Base-by-base conservation (phyloP, 2,797 vertebrate species). In the Megaceryle alcyon region DNA sequence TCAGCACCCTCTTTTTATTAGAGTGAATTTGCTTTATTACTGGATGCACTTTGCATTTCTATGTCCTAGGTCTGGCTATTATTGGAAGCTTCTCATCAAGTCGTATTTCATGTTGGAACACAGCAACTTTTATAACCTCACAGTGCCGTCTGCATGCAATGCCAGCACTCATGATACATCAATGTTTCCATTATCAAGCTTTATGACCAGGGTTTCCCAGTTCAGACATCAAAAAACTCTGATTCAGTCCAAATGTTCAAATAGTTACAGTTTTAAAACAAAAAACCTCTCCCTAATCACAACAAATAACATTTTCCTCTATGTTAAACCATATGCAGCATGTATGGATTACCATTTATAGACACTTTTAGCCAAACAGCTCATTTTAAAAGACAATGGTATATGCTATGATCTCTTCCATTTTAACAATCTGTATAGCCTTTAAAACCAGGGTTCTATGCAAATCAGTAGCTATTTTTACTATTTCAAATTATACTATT, bases 161-260 rank as follows among this genome's bases (percentile, higher is more conserved):
- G 92, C 92, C 70, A 83, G 91, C 92, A 84, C 90, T 94, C 95
- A 73, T 6, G 64, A 81, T 75, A 94, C 91, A 95, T 95, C 96
- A 92, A 10, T 31, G 72, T 96, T 95, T 96, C 97, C 86, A 8
- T 94, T 94, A 86, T 37, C 83, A 85, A 88, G 88, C 83, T 94
- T 84, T 63, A 72, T 60, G 94, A 90, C 75, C 83, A 90, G 86
- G 94, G 88, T 69, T 97, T 97, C 97, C 96, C 96, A 86, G 63
- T 23, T 49, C 79, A 75, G 60, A 79, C 37, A 29, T 20, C n/a
- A 83, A 77, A 92, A 95, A 46, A 48, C 82, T 82, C 92, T 41
- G 44, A 80, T 93, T 95, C 90, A 48, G 26, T 71, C 69, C 49
- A 80, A 82, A 70, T 28, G 44, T 31, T 70, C 49, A 68, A 83